Base-by-base conservation (phyloP, 2,797 vertebrate genomes). In the Limosa lapponica region DNA sequence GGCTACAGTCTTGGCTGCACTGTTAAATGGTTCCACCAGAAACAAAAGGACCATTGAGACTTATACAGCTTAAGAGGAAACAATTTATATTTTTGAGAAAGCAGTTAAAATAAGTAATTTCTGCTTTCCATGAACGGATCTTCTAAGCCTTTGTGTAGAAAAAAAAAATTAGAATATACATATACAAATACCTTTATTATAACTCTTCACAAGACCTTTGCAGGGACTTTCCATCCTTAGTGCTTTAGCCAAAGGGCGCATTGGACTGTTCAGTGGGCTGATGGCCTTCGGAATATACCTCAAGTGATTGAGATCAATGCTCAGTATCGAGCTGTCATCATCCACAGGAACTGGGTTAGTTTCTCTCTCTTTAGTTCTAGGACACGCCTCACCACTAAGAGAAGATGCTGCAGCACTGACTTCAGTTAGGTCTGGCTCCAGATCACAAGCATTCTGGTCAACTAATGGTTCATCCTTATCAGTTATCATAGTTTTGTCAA, bases 271-370 rank as follows among this genome's bases (percentile, higher is more conserved):
- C 86, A 99, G 97, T 36, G 99, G 99, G 95, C 99, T 99, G 92
- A 99, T 99, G 57, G 97, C 98, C 74, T 99, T 99, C 3, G 99
- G 99, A 96, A 99, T 99, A 46, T 95, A 98, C 90, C 98, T 99
- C 94, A 99, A 96, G 51, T 98, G 98, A 96, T 98, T 99, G 81
- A 99, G 97, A 44, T 99, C 99, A 93, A 98, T 98, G 82, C 98
- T 98, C 97, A 99, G 98, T 98, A 99, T 99, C 36, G 99, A 99
- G 96, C 99, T 99, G 64, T 99, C 99, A 90, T 99, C 99, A 24
- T 98, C 98, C 86, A 97, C 86, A 90, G 96, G 90, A 73, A 97
- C 17, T 30, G 90, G 94, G 62, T 97, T 97, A 57, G 52, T 54
- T 90, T 97, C 96, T 82, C 74, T 72, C 58, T 80, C 90, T 94